These are phyloP conservation scores for Oscheius sp. DNA, from an alignment of 2,888 invertebrate genomes.

Conservation along the genomic window DNA sequence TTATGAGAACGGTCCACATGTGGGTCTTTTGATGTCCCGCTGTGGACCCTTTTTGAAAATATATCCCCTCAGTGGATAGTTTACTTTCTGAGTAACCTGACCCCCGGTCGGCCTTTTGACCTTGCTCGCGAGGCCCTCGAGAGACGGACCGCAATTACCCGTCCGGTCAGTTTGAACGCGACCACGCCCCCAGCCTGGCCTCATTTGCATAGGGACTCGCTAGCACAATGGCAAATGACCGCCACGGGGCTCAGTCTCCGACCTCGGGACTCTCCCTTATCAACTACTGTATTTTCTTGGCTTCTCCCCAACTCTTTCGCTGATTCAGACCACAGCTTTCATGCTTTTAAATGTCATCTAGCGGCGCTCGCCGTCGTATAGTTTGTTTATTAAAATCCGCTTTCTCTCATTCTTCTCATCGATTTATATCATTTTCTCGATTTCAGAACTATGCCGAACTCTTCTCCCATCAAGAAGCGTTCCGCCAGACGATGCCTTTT, in stretches of 20 bases:
- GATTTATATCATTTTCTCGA: background rate
- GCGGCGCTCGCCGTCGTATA: constrained; percentile 19
- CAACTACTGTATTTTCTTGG: too few species aligned
- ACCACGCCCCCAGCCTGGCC: constrained; percentile 20
- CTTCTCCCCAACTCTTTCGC: too few species aligned
- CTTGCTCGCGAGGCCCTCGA: constrained; percentile 21
- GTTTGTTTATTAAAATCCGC: constrained; percentile 17
- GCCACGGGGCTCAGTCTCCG: constrained; percentile 11
- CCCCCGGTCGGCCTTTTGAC: constrained; percentile 25
- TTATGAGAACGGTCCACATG: background rate
- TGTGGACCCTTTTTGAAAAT: background rate
- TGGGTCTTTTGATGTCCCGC: constrained; percentile 15
- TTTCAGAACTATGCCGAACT: constrained; percentile 17
- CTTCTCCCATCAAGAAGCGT: constrained; percentile 28
- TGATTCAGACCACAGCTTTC: background rate
- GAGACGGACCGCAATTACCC: constrained; percentile 27
- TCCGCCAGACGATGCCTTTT: constrained; percentile 39
- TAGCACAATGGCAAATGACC: constrained; percentile 24
- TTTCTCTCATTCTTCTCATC: constrained; percentile 22
- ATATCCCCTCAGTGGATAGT: constrained; percentile 14
- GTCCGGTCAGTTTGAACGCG: background rate
- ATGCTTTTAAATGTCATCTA: background rate
- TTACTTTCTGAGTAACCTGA: constrained; percentile 26
- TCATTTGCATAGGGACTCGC: constrained; percentile 22
- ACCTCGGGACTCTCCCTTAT: background rate